Base-by-base conservation (phyloP, 2,797 vertebrate genomes). In the Sciurus vulgaris region DNA sequence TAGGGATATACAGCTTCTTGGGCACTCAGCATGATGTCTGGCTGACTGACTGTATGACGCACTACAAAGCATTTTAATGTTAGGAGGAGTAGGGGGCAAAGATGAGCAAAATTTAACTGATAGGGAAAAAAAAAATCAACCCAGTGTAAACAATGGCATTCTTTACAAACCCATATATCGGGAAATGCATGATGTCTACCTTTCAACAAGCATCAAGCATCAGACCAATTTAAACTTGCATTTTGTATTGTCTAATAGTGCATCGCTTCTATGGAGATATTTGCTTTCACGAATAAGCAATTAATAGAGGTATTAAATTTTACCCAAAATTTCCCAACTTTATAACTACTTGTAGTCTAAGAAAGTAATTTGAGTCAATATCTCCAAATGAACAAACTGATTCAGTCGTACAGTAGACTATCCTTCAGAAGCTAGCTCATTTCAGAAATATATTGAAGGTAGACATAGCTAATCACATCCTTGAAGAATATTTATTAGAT, bases 401-500 rank as follows among this genome's bases (percentile, higher is more conserved):
- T 63, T 91, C 59, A 30, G 11, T 44, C 22, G 20, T 35, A 74
- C 0, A 72, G n/a, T 9, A 95, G 8, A 33, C 35, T 47, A 83
- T 95, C 82, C 35, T 77, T 87, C 41, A 77, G 44, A 89, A 22
- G 5, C 10, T 67, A 88, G 22, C 17, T 78, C 18, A 11, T 73
- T 94, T 87, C 84, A 94, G 73, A 96, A 89, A 86, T 86, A 63
- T 24, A 67, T 20, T 88, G 67, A 90, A 90, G 41, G 38, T 54
- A 74, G 59, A 2, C 41, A 95, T 91, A 65, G 22, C 2, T 94
- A 92, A 88, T 86, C 24, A 35, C 33, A 86, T 79, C 49, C 44
- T 76, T 86, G 47, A 94, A 86, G 24, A 95, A 94, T 74, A 65
- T 96, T 83, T 89, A 79, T 74, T 49, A 95, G 41, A 67, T 72